Conservation (phyloP, 2,797 vertebrate genomes). For the Hephaestus fuliginosus region DNA sequence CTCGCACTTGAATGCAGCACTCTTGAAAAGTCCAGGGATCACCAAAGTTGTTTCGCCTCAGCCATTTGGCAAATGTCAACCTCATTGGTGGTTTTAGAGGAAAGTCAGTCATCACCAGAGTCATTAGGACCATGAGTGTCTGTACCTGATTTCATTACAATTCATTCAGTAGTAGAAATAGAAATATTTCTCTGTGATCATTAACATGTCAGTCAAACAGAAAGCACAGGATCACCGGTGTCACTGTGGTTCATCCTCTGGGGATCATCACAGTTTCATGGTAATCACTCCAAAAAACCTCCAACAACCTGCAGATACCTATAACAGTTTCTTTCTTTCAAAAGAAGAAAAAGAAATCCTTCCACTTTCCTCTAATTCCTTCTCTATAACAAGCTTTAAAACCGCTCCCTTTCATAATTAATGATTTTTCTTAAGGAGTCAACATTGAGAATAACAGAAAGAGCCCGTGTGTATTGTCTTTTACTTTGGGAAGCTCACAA, state of each 20-base stretch:
- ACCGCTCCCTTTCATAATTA: neutral
- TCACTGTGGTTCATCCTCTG: neutral
- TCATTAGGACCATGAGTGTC: neutral
- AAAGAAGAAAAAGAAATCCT: neutral
- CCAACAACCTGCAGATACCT: neutral
- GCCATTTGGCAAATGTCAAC: too few species aligned
- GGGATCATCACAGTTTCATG: too few species aligned
- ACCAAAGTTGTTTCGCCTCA: too few species aligned
- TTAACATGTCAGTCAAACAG: neutral
- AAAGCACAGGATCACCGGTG: neutral
- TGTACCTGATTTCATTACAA: too few species aligned
- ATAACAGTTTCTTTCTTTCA: neutral
- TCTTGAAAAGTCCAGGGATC: too few species aligned
- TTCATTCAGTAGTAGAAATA: neutral
- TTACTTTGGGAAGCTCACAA: constrained; percentile 3
- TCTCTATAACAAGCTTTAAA: neutral
- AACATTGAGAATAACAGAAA: neutral
- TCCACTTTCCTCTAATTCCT: neutral
- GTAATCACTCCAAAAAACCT: too few species aligned
- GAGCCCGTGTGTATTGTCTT: neutral
- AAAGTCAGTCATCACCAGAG: too few species aligned
- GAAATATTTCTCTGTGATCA: neutral
- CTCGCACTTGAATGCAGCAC: too few species aligned
- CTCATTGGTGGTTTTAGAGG: too few species aligned
- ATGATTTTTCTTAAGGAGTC: neutral